Percentiles rank a stretch among this genome's conserved stretches.
These are phyloP conservation scores for Oligia strigilis DNA, from an alignment of 2,888 invertebrate genomes.

Conservation along the genomic window DNA sequence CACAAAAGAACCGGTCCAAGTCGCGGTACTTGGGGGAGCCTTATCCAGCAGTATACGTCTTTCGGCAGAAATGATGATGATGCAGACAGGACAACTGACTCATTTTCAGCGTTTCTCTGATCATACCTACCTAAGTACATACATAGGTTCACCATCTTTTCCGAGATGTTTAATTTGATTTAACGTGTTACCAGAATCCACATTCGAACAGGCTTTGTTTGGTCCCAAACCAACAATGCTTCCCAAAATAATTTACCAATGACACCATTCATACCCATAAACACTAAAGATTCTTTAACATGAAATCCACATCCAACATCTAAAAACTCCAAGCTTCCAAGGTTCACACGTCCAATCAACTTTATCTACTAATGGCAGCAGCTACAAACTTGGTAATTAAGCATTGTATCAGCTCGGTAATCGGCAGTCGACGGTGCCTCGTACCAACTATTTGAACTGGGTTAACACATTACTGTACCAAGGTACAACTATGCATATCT, in stretches of 20 bases:
- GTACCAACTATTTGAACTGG: slow-evolving; percentile 62
- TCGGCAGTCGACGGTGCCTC: slow-evolving; percentile 59
- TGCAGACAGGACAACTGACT: background rate
- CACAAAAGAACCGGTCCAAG: background rate
- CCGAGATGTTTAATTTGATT: background rate
- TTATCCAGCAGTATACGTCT: background rate
- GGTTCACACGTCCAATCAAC: slow-evolving; percentile 17
- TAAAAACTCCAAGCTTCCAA: background rate
- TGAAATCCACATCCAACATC: background rate
- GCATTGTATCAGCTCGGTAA: slow-evolving; percentile 54
- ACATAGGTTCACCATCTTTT: no score
- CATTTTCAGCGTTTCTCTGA: background rate
- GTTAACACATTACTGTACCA: slow-evolving; percentile 37
- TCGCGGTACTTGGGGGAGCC: background rate
- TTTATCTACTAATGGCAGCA: slow-evolving; percentile 20
- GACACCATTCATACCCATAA: background rate
- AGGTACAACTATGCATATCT: slow-evolving; percentile 34
- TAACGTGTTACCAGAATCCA: background rate
- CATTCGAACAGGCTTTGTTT: background rate
- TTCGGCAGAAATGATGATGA: background rate
- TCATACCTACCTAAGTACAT: background rate
- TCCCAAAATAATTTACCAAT: background rate
- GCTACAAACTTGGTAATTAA: slow-evolving; percentile 59
- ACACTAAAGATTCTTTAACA: background rate
- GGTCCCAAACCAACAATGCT: background rate